A percentile compares a stretch with the other conserved stretches of the same genome.
Evolutionary conservation across 2,113 vertebrate genomes (phyloP).

Genomic region (Daubentonia madagascariensis): DNA sequence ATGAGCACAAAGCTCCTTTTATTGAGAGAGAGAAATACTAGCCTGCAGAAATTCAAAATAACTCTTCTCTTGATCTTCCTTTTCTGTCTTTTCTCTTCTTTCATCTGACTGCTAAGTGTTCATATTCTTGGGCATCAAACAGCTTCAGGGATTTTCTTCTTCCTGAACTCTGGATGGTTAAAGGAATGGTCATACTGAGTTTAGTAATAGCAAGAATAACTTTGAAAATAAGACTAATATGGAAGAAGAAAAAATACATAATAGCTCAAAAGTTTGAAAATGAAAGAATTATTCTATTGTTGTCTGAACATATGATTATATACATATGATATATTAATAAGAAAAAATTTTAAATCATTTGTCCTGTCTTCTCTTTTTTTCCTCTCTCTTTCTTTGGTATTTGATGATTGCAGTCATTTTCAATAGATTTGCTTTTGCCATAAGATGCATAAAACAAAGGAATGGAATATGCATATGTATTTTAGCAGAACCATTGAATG

Average conservation of each 20-base stretch:
- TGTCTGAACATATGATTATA: background rate
- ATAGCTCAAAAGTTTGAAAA: slow-evolving; percentile 10
- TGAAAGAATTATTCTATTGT: background rate
- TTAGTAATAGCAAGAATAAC: slow-evolving; percentile 53
- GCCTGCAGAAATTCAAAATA: slow-evolving; percentile 36
- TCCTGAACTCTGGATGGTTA: slow-evolving; percentile 23
- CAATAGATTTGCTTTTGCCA: background rate
- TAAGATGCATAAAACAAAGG: background rate
- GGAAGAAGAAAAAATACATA: background rate
- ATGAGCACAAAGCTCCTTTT: slow-evolving; percentile 50
- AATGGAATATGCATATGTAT: background rate
- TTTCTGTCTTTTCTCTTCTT: slow-evolving; percentile 52
- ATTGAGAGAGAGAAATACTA: slow-evolving; percentile 57
- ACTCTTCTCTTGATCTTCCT: slow-evolving; percentile 53
- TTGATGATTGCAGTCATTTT: slow-evolving; percentile 28
- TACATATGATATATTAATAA: background rate
- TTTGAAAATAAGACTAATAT: slow-evolving; percentile 53
- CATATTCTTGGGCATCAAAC: slow-evolving; percentile 59
- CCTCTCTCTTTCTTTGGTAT: background rate
- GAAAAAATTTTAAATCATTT: background rate
- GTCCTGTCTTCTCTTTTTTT: background rate
- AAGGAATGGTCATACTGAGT: background rate
- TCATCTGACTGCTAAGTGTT: slow-evolving; percentile 63
- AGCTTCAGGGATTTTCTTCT: slow-evolving; percentile 55
- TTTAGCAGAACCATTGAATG: background rate